phyloP scores from a whole-genome alignment of 1,140 invertebrate species.

The Triops longicaudatus region DNA sequence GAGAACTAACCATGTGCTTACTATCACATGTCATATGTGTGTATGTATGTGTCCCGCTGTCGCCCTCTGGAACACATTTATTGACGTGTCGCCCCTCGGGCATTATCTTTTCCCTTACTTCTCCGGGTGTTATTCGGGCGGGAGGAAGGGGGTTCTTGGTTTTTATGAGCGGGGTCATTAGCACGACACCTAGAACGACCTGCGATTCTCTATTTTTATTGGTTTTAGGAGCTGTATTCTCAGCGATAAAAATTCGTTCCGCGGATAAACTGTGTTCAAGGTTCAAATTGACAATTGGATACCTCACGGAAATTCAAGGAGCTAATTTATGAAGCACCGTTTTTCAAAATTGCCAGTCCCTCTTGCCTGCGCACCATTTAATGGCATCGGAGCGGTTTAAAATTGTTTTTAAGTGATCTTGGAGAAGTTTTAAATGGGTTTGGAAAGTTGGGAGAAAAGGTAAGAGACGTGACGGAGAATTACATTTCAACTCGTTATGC shows the following conservation, averaged over 20 bases:
- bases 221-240: neutral
- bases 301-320: no score
- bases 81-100: neutral
- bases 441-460: no score
- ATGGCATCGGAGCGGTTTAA: no score
- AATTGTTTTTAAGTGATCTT: no score
- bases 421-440: no score
- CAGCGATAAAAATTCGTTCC: neutral
- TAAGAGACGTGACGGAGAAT: no score
- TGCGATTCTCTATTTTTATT: neutral
- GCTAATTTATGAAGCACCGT: no score
- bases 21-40: conserved; percentile 7
- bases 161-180: conserved; percentile 4
- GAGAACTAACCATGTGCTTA: neutral
- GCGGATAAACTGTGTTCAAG: no score
- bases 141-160: neutral
- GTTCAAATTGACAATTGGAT: no score
- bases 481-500: no score
- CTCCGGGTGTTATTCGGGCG: neutral
- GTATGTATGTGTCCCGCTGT: neutral
- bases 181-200: conserved; percentile 9
- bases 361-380: no score
- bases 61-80: neutral
- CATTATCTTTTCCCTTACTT: neutral
- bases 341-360: no score